Evolutionary conservation across 1,140 invertebrate species (phyloP).

Genomic region (Nautilus pompilius): DNA sequence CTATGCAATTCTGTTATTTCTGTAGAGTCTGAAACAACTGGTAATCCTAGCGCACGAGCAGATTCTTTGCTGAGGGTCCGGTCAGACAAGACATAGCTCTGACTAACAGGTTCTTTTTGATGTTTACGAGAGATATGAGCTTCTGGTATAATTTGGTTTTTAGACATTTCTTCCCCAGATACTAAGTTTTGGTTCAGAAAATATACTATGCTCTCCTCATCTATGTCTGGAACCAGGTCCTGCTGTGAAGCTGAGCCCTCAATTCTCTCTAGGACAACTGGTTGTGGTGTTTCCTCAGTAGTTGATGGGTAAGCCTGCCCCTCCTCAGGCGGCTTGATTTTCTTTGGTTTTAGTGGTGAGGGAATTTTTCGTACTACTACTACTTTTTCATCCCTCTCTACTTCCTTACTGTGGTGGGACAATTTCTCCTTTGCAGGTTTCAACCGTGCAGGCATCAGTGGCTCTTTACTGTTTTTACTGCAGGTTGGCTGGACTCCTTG

Average conservation of each 20-base stretch:
- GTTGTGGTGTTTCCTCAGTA: background rate
- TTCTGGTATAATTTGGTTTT: background rate
- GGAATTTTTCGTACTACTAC: slow-evolving; percentile 12
- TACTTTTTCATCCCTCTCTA: slow-evolving; percentile 61
- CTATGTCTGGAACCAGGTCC: background rate
- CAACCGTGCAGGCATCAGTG: slow-evolving; percentile 60
- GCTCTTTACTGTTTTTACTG: slow-evolving; percentile 33
- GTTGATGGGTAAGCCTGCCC: slow-evolving; percentile 8
- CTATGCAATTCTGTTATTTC: slow-evolving; percentile 9
- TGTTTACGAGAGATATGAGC: background rate
- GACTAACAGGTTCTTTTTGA: background rate
- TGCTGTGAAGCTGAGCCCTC: background rate
- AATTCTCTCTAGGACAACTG: background rate
- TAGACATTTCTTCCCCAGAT: slow-evolving; percentile 1
- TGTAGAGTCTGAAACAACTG: slow-evolving; percentile 28
- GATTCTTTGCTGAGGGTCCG: slow-evolving; percentile 23
- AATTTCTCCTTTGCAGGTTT: slow-evolving; percentile 63
- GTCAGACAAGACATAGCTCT: slow-evolving; percentile 36
- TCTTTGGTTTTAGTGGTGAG: slow-evolving; percentile 20
- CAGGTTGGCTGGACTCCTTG: slow-evolving; percentile 1
- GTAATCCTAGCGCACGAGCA: slow-evolving; percentile 41
- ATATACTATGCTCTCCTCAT: background rate
- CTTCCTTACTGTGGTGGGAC: slow-evolving; percentile 64
- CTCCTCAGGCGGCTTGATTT: slow-evolving; percentile 11
- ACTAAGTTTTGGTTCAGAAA: background rate